These are phyloP conservation scores for Abramis brama DNA, from an alignment of 2,113 vertebrate species.

Conservation along the genomic window DNA sequence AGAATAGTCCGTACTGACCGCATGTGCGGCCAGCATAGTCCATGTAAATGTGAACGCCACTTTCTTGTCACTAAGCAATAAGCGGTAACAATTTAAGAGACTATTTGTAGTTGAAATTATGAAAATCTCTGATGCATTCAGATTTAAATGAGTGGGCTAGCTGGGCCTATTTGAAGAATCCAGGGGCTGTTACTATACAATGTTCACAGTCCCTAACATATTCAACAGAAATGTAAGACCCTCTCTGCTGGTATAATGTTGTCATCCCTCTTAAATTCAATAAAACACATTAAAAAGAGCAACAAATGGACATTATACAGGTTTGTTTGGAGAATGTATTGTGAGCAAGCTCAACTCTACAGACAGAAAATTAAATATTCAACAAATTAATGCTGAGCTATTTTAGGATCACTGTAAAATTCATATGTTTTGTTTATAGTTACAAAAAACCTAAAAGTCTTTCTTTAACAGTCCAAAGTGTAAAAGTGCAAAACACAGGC, in stretches of 20 bases:
- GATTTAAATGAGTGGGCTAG: neutral
- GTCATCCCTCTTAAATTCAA: no score
- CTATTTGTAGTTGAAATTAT: no score
- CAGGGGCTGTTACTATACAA: neutral
- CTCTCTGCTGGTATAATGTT: neutral
- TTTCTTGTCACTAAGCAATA: no score
- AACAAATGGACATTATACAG: neutral
- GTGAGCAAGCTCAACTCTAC: neutral
- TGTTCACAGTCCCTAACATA: neutral
- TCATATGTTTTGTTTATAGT: neutral
- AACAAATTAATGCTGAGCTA: neutral
- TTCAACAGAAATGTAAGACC: neutral
- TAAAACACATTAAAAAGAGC: neutral
- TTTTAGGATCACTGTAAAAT: neutral
- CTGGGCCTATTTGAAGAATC: neutral
- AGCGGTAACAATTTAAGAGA: no score
- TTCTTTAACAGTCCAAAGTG: neutral
- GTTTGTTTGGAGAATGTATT: neutral
- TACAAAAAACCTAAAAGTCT: neutral
- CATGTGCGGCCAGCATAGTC: no score
- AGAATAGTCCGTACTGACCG: neutral
- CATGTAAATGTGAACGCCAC: no score
- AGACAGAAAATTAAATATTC: neutral
- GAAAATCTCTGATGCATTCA: neutral
- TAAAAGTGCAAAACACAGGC: neutral